Conservation (phyloP, 2,888 invertebrate species). For the Erpobdella octoculata region DNA sequence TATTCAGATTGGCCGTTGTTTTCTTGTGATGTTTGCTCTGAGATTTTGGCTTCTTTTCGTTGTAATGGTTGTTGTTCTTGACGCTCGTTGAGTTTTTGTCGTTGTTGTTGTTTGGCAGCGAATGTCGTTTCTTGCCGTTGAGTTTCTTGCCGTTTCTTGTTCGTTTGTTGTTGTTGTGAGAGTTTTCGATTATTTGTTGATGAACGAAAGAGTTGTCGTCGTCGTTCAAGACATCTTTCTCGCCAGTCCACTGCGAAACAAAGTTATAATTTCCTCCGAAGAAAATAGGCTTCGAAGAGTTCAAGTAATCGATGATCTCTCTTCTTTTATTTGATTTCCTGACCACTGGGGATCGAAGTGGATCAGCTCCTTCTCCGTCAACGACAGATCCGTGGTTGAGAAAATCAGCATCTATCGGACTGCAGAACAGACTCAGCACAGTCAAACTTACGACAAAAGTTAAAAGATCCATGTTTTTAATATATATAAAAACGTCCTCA, state of each 20-base stretch:
- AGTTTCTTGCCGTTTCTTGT: background rate
- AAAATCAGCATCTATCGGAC: no score
- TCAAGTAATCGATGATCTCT: background rate
- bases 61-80: background rate
- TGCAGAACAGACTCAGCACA: no score
- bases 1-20: background rate
- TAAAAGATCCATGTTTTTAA: no score
- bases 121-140: background rate
- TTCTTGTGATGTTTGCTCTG: background rate
- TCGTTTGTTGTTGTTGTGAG: background rate
- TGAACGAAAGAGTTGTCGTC: background rate
- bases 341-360: no score
- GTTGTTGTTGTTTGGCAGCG: background rate
- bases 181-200: no score
- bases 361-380: no score
- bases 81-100: background rate
- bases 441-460: no score
- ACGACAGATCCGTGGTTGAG: no score
- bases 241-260: background rate
- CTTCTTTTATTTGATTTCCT: no score
- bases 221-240: background rate
- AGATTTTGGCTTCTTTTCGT: background rate
- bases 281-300: background rate
- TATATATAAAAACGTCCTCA: no score
- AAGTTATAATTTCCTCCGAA: conserved; percentile 5